These are phyloP conservation scores for Poecile atricapillus DNA, from an alignment of 2,113 vertebrate species.

Conservation along the genomic window DNA sequence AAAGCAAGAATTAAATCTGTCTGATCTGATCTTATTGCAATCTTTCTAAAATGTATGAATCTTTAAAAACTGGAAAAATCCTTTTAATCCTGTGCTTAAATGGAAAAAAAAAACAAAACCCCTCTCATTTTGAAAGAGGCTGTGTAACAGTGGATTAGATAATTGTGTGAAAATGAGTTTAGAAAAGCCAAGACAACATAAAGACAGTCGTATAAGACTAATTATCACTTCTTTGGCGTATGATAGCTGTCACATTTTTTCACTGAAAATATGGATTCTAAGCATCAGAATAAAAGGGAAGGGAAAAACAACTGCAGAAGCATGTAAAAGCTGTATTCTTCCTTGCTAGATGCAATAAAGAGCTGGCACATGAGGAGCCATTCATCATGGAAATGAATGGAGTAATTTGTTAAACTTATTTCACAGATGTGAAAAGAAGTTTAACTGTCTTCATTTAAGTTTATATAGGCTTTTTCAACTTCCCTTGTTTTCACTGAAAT, in stretches of 20 bases:
- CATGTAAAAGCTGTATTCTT: conserved; percentile 62
- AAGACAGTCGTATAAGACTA: conserved; percentile 66
- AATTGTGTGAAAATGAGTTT: conserved; percentile 64
- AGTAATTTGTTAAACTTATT: conserved; percentile 64
- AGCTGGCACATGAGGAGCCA: conserved; percentile 63
- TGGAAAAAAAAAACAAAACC: background rate
- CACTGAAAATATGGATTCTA: conserved; percentile 47
- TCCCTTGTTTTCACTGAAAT: conserved; percentile 6
- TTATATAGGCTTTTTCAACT: background rate
- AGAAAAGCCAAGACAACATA: conserved; percentile 63
- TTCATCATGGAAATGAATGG: conserved; percentile 70
- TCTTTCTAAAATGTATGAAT: background rate
- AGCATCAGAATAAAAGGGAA: conserved; percentile 42
- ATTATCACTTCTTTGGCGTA: conserved; percentile 63
- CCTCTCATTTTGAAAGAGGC: conserved; percentile 27
- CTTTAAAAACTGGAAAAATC: background rate
- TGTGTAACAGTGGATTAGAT: conserved; percentile 43
- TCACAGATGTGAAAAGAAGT: conserved; percentile 35
- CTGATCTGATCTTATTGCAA: background rate
- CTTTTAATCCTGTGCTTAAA: background rate
- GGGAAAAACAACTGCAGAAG: conserved; percentile 53
- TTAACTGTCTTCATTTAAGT: conserved; percentile 57
- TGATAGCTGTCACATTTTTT: conserved; percentile 68
- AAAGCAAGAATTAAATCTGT: background rate
- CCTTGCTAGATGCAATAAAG: conserved; percentile 65